Evolutionary conservation across 2,888 invertebrate species (phyloP), one percentile per base, ranked within the genome.

Genomic region (Holacanthella duospinosa): DNA sequence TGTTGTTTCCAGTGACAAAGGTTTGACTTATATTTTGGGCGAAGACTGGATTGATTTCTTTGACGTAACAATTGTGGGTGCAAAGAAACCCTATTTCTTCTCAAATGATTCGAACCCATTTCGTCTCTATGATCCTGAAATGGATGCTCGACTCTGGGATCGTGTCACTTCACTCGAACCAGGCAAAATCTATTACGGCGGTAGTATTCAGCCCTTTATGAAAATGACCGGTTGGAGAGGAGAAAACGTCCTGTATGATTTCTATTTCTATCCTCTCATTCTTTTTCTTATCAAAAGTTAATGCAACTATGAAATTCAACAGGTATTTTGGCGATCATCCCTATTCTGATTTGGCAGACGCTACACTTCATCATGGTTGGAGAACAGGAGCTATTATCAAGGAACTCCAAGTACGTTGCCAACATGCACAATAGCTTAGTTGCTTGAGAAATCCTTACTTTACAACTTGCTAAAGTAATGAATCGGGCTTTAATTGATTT

Each of bases 301-400:
- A 6, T 36, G 36, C 6, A 12, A 36, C 36, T 36, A 36, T 36
- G 6, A 36, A 12, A 16, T 36, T 16, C 9, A 12, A 16, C 36
- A 36, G 36, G 16, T 97, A 97, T 79, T 96, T 96, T 79, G 96
- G 97, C 0, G 97, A 97, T 80, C 97, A 97, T 80, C 95, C 96
- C 0, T 96, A 95, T 80, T 92, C 87, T 75, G 97, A 97, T 80
- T 82, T 97, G 64, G 96, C 95, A 9, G 95, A 96, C 80, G 93
- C 94, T 44, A 94, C 94, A 1, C 79, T 95, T 43, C 89, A 93
- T 76, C 93, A 95, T 78, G 95, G 96, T 1, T 72, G 71, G 71
- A 84, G 94, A 71, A 97, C 97, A 2, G 96, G 95, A 0, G 96
- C 96, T 43, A 95, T 97, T 68, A 95, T 97, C 69, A 90, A 88